These are phyloP conservation scores for Neoscelio sp. DNA, from an alignment of 2,888 invertebrate species.

Conservation along the genomic window DNA sequence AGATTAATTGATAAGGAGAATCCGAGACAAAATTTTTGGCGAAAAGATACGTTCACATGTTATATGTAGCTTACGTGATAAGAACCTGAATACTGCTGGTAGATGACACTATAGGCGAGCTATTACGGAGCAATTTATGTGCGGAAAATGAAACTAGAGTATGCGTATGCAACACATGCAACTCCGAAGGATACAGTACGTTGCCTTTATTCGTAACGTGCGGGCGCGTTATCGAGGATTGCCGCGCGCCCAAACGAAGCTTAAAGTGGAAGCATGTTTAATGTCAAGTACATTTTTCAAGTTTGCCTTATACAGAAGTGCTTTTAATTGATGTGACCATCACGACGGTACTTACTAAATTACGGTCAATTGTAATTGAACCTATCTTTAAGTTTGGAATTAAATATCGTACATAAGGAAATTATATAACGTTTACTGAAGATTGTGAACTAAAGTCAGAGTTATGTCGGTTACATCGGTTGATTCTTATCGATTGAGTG, in stretches of 20 bases:
- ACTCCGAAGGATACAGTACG: slow-evolving; percentile 19
- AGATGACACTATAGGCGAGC: slow-evolving; percentile 6
- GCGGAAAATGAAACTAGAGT: slow-evolving; percentile 30
- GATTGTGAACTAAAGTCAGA: neutral
- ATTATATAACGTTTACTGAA: slow-evolving; percentile 20
- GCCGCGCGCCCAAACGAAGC: neutral
- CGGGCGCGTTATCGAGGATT: neutral
- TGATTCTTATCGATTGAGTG: slow-evolving; percentile 62
- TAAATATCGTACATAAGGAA: neutral
- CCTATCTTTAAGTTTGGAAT: neutral
- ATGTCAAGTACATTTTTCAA: slow-evolving; percentile 15
- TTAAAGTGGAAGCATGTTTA: slow-evolving; percentile 9
- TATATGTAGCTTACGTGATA: slow-evolving; percentile 6
- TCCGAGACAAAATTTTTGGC: neutral
- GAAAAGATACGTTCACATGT: too few species aligned
- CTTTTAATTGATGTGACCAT: neutral
- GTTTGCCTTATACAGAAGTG: neutral
- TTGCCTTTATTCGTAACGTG: neutral
- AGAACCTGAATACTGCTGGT: slow-evolving; percentile 8
- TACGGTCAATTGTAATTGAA: too few species aligned
- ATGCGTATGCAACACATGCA: slow-evolving; percentile 17
- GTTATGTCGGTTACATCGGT: slow-evolving; percentile 43
- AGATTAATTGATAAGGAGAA: slow-evolving; percentile 1
- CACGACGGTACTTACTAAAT: neutral
- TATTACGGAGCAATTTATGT: slow-evolving; percentile 29